A percentile compares a stretch with the other conserved stretches of the same genome.
Conservation (phyloP, 2,888 invertebrate species). For the Calliopum simillimum region DNA sequence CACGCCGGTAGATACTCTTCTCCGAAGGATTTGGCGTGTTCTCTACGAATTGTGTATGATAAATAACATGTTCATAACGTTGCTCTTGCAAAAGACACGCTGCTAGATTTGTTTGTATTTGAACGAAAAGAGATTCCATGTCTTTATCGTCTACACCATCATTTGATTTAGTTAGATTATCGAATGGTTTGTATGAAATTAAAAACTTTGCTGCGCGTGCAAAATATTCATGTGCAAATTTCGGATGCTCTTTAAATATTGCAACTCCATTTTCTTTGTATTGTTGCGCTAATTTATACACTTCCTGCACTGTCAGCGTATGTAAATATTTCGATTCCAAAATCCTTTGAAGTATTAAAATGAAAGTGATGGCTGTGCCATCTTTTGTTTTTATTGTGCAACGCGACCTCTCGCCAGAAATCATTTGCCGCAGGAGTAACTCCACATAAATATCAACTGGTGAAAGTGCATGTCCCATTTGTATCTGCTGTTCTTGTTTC, state of each 20-base stretch:
- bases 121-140: conserved; percentile 73
- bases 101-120: conserved; percentile 84
- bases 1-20: conserved; percentile 70
- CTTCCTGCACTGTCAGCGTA: conserved; percentile 65
- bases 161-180: conserved; percentile 67
- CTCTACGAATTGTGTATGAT: conserved; percentile 71
- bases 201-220: conserved; percentile 80
- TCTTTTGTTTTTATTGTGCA: conserved; percentile 64
- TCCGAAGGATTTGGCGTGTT: conserved; percentile 58
- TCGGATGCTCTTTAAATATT: conserved; percentile 74
- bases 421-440: conserved; percentile 68
- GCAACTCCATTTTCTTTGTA: conserved; percentile 71
- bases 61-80: conserved; percentile 75
- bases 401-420: conserved; percentile 67
- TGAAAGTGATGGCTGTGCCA: conserved; percentile 55
- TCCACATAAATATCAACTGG: conserved; percentile 69
- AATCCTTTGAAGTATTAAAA: conserved; percentile 64
- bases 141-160: conserved; percentile 64
- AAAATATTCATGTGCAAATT: conserved; percentile 81
- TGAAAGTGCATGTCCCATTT: conserved; percentile 67
- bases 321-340: conserved; percentile 66
- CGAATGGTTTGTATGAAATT: conserved; percentile 72
- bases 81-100: conserved; percentile 80
- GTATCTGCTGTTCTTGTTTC: conserved; percentile 37
- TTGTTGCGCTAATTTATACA: conserved; percentile 65